Conservation (phyloP, 2,888 invertebrate genomes). For the Cybosia mesomella region DNA sequence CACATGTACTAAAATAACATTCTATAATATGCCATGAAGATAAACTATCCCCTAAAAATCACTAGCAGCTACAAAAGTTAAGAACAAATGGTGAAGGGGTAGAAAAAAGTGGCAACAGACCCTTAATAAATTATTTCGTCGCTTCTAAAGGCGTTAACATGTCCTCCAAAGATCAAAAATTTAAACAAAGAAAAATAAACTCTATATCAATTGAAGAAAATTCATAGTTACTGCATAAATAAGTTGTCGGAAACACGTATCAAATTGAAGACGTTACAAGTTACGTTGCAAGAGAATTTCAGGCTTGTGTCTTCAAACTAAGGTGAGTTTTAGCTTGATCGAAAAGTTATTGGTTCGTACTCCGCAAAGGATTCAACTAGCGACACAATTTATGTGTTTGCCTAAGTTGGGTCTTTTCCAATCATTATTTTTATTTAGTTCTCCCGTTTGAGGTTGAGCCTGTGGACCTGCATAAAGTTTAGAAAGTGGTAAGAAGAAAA, state of each 20-base stretch:
- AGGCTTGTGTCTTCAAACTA: constrained; percentile 45
- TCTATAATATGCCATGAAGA: constrained; percentile 27
- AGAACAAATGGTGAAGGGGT: constrained; percentile 65
- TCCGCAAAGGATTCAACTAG: constrained; percentile 67
- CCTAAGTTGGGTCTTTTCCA: constrained; percentile 71
- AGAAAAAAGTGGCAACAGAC: constrained; percentile 68
- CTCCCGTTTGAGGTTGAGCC: constrained; percentile 41
- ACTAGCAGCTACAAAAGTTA: constrained; percentile 50
- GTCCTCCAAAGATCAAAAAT: constrained; percentile 28
- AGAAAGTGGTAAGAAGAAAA: constrained; percentile 12
- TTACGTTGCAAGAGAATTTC: constrained; percentile 27
- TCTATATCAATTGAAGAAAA: constrained; percentile 39
- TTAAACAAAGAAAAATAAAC: constrained; percentile 39
- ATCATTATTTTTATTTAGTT: constrained; percentile 73
- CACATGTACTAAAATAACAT: constrained; percentile 14
- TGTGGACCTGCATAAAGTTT: constrained; percentile 35
- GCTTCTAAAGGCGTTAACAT: constrained; percentile 64
- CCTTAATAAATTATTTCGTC: constrained; percentile 74
- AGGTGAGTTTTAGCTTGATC: constrained; percentile 43
- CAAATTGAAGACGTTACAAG: constrained; percentile 49
- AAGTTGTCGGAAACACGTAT: constrained; percentile 36
- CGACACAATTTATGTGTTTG: constrained; percentile 80
- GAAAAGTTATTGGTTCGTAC: constrained; percentile 60
- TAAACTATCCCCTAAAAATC: constrained; percentile 43
- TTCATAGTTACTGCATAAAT: constrained; percentile 33